Conservation (phyloP, 2,888 invertebrate genomes). For the Steromphala cineraria region DNA sequence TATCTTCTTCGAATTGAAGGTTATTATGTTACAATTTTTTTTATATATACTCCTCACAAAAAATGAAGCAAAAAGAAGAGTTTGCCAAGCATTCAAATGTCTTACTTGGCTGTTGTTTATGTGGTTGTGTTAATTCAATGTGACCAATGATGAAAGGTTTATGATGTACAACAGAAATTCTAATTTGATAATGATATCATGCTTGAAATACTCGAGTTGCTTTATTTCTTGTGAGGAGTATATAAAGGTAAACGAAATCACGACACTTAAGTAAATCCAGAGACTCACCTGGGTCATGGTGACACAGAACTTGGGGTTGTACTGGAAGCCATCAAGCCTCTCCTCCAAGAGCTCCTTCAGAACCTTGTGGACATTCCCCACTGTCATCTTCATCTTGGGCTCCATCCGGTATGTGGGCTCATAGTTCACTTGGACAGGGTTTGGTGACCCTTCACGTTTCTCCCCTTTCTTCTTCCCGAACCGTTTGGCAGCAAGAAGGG, state of each 20-base stretch:
- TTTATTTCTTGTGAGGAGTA: too few species aligned
- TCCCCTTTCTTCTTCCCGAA: conserved; percentile 4
- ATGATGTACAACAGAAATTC: too few species aligned
- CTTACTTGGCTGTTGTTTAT: too few species aligned
- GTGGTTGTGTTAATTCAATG: too few species aligned
- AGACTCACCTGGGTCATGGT: conserved; percentile 47
- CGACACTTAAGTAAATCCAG: neutral
- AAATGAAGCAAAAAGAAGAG: too few species aligned
- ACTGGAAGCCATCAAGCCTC: conserved; percentile 48
- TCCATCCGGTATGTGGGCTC: conserved; percentile 62
- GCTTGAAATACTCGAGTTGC: too few species aligned
- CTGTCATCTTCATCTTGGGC: conserved; percentile 46
- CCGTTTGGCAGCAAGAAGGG: neutral
- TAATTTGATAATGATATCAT: too few species aligned
- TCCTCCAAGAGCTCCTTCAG: conserved; percentile 47
- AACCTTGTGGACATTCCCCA: conserved; percentile 37
- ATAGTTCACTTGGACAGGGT: conserved; percentile 23
- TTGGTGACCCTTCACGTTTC: conserved; percentile 13
- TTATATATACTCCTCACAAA: too few species aligned
- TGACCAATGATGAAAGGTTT: too few species aligned
- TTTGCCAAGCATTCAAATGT: too few species aligned
- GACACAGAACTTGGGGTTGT: conserved; percentile 50
- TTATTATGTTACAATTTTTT: too few species aligned
- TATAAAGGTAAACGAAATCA: neutral
- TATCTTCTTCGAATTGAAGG: too few species aligned